Evolutionary conservation across 2,888 invertebrate genomes (phyloP), one percentile per base, ranked within the genome.

Genomic region (Rosalia funebris): DNA sequence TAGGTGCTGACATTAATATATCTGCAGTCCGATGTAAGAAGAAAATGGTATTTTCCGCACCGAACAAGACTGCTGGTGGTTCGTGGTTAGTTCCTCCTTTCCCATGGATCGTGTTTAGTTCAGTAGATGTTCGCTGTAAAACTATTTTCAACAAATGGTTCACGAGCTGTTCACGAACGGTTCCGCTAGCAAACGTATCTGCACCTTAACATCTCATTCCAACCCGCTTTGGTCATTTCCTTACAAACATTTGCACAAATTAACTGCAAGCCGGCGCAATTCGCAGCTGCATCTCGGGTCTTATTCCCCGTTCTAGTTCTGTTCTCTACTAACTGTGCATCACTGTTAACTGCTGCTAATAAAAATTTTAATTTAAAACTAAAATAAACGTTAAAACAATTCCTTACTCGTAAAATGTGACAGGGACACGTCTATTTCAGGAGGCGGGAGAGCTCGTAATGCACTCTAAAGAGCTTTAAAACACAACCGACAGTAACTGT

Each of bases 401-500:
- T n/a, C 34, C 2, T n/a, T n/a, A n/a, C 34, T n/a, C 10, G 25
- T 25, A 25, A 25, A 25, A 5, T n/a, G 34, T n/a, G 34, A 34
- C 34, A n/a, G 34, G 11, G 34, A n/a, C 34, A 34, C 34, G 34
- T 34, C 34, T n/a, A n/a, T 34, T n/a, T 25, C n/a, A 25, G 25
- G 25, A 25, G 25, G 11, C 34, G 34, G 10, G 3, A 25, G 25
- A 25, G 25, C 25, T 25, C 25, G 25, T 34, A 34, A 34, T n/a
- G 34, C 11, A 34, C 34, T 34, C 34, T 34, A 34, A 34, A 34
- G 34, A n/a, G 34, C 34, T 34, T 2, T 34, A 34, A 34, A 34
- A 34, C 34, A 34, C 34, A n/a, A 34, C 34, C 34, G 34, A 34
- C 34, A 34, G 34, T 34, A 34, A 11, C 34, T n/a, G 34, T n/a